Evolutionary conservation across 1,140 invertebrate genomes (phyloP).

Genomic region (Hycleus cichorii): DNA sequence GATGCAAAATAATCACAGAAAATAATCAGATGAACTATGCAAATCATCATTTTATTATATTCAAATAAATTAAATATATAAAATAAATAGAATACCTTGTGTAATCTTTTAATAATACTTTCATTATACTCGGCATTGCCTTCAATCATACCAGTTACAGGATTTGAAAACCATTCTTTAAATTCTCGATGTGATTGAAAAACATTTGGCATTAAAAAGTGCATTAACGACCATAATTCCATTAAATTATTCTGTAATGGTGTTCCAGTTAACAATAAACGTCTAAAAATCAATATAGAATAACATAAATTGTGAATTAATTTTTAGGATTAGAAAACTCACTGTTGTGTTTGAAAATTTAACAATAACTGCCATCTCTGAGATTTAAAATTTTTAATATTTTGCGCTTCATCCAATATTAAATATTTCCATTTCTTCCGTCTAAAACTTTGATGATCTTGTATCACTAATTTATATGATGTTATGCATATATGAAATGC

Average conservation of each 20-base stretch:
- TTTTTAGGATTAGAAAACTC: slow-evolving; percentile 40
- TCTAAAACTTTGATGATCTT: slow-evolving; percentile 97
- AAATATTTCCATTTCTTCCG: slow-evolving; percentile 99
- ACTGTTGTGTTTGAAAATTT: slow-evolving; percentile 89
- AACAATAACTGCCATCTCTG: slow-evolving; percentile 96
- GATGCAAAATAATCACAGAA: no score
- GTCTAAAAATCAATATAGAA: slow-evolving; percentile 47
- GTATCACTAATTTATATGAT: slow-evolving; percentile 97
- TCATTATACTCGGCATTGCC: slow-evolving; percentile 94
- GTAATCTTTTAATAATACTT: slow-evolving; percentile 84
- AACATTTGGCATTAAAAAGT: slow-evolving; percentile 99
- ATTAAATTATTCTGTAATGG: slow-evolving; percentile 98
- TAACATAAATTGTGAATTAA: slow-evolving; percentile 17
- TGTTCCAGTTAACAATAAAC: slow-evolving; percentile 93
- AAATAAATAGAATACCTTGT: slow-evolving; percentile 64
- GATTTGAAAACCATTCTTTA: slow-evolving; percentile 99
- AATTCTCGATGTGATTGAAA: slow-evolving; percentile 97
- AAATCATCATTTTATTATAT: slow-evolving; percentile 11
- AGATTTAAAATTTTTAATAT: slow-evolving; percentile 99
- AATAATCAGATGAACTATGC: background rate
- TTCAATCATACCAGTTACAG: slow-evolving; percentile 97
- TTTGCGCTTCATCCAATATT: slow-evolving; percentile 98
- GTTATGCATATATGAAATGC: slow-evolving; percentile 99
- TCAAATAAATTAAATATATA: background rate
- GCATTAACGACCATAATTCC: slow-evolving; percentile 99